Evolutionary conservation across 2,797 vertebrate species (phyloP).

Genomic region (Gadopsis bispinosus): DNA sequence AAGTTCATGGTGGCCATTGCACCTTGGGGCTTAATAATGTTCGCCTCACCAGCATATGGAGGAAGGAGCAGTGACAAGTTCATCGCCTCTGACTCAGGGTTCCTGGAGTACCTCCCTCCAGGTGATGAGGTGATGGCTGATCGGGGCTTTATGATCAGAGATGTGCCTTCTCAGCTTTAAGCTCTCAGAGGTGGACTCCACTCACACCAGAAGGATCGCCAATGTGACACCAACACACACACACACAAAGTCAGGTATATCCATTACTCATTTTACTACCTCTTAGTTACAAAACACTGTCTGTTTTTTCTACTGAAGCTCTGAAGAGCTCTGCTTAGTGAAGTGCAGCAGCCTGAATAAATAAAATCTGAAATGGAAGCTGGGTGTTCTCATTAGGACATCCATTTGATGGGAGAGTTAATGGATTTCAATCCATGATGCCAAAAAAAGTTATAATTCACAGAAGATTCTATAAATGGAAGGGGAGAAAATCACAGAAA

Average conservation of each 20-base stretch:
- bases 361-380: constrained; percentile 14
- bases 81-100: too few species aligned
- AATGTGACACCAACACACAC: neutral
- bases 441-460: constrained; percentile 24
- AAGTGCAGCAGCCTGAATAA: constrained; percentile 20
- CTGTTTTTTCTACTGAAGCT: neutral
- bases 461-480: constrained; percentile 6
- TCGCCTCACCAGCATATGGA: too few species aligned
- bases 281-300: constrained; percentile 12
- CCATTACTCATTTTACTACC: constrained; percentile 4
- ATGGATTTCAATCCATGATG: constrained; percentile 31
- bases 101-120: too few species aligned
- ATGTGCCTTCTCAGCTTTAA: too few species aligned
- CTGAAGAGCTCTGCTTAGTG: constrained; percentile 22
- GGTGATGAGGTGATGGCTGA: too few species aligned
- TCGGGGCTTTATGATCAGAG: too few species aligned
- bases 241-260: constrained; percentile 1
- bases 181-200: too few species aligned
- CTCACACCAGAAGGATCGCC: too few species aligned
- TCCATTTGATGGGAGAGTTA: constrained; percentile 23
- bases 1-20: too few species aligned
- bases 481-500: constrained; percentile 7
- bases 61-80: too few species aligned
- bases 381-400: constrained; percentile 23
- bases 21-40: too few species aligned